Base-by-base conservation (phyloP, 2,888 invertebrate genomes). In the Hydraecia micacea region DNA sequence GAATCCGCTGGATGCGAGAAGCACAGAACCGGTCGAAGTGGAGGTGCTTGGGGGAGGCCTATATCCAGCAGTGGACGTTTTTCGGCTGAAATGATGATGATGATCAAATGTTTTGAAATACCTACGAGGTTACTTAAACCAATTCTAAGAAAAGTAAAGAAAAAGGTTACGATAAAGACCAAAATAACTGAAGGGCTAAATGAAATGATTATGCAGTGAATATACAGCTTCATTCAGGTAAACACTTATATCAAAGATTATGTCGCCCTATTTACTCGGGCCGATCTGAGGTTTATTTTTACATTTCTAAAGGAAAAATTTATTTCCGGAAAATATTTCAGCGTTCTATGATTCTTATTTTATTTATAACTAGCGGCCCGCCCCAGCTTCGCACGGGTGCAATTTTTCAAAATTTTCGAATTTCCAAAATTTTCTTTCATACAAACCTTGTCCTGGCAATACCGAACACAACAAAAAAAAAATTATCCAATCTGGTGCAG, bases 181-280 rank as follows among this genome's bases (percentile, higher is more conserved):
- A 39, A 67, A 62, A 55, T 46, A 81, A 60, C 58, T 55, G 6
- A n/a, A 62, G 8, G 46, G 25, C 55, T 46, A n/a, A 49, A 75
- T 75, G 55, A 79, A 58, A 21, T 60, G 58, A 80, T 73, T 81
- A 32, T 36, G 73, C 58, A 39, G 7, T n/a, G 60, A 60, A 60
- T 73, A 60, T 36, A 80, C 58, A 39, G 7, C 58, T 79, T 46
- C n/a, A 74, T 32, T 3, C 52, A 74, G 67, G 66, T 81, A 62
- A 79, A 81, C 25, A 81, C 73, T 74, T 65, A 39, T 46, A 63
- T 55, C 28, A 67, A 39, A 55, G 67, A 81, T 80, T 65, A 80
- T 49, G 15, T 65, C 32, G 62, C 39, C 55, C 49, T 75, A 58
- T 68, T 81, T 81, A 81, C 49, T 75, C 68, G 46, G 80, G 25